Evolutionary conservation across 2,797 vertebrate species (phyloP).

Genomic region (Loris lydekkerianus): DNA sequence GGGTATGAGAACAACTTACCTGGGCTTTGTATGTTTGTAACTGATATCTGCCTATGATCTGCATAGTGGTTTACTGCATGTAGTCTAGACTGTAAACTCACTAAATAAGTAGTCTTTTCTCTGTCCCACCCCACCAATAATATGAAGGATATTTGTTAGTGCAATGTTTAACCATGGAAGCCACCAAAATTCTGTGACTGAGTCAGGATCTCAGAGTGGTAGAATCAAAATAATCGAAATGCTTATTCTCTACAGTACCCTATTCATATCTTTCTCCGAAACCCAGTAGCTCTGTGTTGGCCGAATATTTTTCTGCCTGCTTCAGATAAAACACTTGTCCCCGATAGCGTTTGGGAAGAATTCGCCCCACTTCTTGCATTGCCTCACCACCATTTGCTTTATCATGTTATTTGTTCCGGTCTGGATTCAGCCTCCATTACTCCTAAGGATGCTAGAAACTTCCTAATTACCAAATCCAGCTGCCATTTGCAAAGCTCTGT

Average conservation of each 20-base stretch:
- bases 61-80: neutral
- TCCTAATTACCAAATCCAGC: neutral
- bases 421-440: neutral
- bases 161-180: neutral
- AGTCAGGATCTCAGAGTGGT: neutral
- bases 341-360: neutral
- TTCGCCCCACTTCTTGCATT: neutral
- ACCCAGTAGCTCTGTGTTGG: neutral
- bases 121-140: neutral
- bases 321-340: conserved; percentile 28
- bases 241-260: neutral
- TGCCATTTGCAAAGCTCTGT: neutral
- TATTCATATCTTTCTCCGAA: conserved; percentile 20
- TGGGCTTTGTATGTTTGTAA: neutral
- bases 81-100: neutral
- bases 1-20: neutral
- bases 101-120: conserved; percentile 2
- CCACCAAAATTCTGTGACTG: neutral
- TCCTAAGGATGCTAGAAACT: neutral
- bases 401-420: neutral
- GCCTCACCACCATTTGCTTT: neutral
- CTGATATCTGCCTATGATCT: neutral
- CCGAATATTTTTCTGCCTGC: neutral
- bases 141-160: neutral
- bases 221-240: neutral